Conservation (phyloP, 1,140 invertebrate genomes). For the Drosophila trapezifrons region DNA sequence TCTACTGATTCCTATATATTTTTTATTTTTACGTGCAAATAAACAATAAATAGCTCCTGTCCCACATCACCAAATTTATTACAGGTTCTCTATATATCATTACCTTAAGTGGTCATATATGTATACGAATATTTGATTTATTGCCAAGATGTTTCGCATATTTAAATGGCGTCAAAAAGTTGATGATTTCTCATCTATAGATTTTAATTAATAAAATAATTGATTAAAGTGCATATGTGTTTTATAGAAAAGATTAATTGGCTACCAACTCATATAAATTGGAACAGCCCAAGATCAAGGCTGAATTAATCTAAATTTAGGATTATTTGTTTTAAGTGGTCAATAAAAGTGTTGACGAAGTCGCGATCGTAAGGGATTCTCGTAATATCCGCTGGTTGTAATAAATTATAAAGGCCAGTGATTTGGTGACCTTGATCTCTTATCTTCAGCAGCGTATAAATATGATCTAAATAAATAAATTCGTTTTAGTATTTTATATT, state of each 20-base stretch:
- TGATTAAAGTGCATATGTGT: not conserved
- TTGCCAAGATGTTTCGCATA: slow-evolving; percentile 1
- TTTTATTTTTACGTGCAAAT: too few relatives aligned
- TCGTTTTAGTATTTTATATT: not conserved
- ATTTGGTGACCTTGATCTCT: too few relatives aligned
- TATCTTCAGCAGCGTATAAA: too few relatives aligned
- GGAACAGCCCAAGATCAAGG: not conserved
- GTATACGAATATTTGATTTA: not conserved
- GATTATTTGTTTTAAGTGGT: too few relatives aligned
- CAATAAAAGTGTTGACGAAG: too few relatives aligned
- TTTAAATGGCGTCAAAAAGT: slow-evolving; percentile 1
- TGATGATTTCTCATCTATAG: not conserved
- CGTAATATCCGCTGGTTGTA: not conserved
- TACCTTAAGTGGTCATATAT: not conserved
- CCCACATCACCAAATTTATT: not conserved
- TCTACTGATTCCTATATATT: too few relatives aligned
- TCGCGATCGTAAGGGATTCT: too few relatives aligned
- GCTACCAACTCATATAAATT: too few relatives aligned
- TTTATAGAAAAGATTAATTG: not conserved
- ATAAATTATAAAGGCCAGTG: not conserved
- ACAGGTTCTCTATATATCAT: not conserved
- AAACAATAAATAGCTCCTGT: not conserved
- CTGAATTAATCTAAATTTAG: not conserved
- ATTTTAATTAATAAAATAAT: not conserved
- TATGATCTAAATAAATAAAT: not conserved